A percentile compares a stretch with the other conserved stretches of the same genome.
phyloP scores from a whole-genome alignment of 2,113 vertebrate species.

The Henicopernis longicauda region DNA sequence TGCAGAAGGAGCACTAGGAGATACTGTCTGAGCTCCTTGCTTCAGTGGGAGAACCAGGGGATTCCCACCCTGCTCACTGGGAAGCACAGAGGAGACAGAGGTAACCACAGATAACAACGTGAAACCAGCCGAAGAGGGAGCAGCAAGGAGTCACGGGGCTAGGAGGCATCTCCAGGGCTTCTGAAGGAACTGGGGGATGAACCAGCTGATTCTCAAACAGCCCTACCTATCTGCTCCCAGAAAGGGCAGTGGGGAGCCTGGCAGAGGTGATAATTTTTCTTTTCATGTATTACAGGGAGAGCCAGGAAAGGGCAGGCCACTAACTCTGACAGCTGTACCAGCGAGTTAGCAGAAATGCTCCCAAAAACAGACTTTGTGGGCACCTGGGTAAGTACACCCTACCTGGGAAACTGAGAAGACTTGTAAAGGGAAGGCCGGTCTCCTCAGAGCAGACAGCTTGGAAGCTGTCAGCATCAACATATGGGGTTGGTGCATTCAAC shows the following conservation, averaged over 20 bases:
- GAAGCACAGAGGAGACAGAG: background rate
- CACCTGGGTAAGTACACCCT: background rate
- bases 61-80: background rate
- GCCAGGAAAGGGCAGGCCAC: background rate
- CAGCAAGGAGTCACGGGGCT: background rate
- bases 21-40: background rate
- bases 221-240: background rate
- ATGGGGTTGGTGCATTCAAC: fast-evolving
- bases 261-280: background rate
- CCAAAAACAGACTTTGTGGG: background rate
- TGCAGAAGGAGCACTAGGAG: background rate
- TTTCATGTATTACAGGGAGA: background rate
- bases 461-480: background rate
- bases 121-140: background rate
- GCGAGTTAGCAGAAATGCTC: background rate
- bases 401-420: fast-evolving
- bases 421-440: background rate
- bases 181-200: background rate
- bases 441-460: background rate
- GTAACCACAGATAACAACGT: background rate
- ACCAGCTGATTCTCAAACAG: background rate
- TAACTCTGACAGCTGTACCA: fast-evolving
- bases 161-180: background rate
- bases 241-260: background rate
- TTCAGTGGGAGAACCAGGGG: fast-evolving